Conservation (phyloP, 1,140 invertebrate species). For the Tetraneura akinire region DNA sequence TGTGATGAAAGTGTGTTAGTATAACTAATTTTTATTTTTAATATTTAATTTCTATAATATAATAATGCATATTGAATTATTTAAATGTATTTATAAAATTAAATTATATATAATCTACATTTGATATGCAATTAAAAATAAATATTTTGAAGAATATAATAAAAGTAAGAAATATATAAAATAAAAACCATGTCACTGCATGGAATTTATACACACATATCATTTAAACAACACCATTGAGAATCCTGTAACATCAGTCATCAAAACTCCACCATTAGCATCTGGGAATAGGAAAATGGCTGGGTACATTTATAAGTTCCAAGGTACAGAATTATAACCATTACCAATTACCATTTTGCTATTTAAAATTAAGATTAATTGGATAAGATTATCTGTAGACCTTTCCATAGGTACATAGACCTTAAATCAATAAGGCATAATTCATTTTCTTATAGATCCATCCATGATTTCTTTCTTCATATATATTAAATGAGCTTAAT, state of each 20-base stretch:
- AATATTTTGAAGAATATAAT: neutral
- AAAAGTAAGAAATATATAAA: neutral
- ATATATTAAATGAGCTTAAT: neutral
- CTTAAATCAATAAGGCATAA: neutral
- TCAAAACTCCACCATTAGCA: neutral
- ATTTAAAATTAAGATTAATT: neutral
- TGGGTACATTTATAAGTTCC: neutral
- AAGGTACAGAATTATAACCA: neutral
- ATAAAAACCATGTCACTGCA: neutral
- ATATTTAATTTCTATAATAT: neutral
- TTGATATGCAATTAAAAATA: neutral
- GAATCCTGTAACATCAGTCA: neutral
- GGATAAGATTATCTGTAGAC: no score
- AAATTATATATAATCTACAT: neutral
- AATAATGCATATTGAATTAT: neutral
- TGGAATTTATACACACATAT: neutral
- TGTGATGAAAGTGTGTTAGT: neutral
- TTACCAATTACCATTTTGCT: neutral
- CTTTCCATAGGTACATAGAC: no score
- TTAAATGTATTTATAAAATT: neutral
- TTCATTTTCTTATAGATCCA: neutral
- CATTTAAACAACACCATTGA: neutral
- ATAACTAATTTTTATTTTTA: neutral
- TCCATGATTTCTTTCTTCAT: neutral
- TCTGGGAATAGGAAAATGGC: neutral